Conservation (phyloP, 1,140 invertebrate genomes). For the Episyrphus balteatus region DNA sequence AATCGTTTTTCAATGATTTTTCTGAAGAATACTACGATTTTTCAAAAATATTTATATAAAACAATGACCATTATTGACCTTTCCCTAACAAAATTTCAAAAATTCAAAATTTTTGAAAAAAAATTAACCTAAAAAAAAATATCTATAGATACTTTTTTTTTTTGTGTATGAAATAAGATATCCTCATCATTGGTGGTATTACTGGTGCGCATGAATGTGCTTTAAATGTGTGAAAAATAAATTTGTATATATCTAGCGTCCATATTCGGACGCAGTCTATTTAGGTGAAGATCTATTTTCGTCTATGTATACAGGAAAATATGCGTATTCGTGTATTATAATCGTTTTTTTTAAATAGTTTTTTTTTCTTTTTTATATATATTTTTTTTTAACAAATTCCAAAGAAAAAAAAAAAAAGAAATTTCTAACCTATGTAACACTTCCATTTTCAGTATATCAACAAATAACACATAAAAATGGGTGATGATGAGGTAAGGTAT, state of each 20-base stretch:
- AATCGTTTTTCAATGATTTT: too few relatives aligned
- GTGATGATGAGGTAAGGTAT: slow-evolving; percentile 81
- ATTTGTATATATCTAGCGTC: too few relatives aligned
- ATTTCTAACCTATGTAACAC: slow-evolving; percentile 1
- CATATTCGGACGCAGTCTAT: too few relatives aligned
- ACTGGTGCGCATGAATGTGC: neutral
- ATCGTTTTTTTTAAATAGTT: neutral
- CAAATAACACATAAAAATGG: slow-evolving; percentile 52
- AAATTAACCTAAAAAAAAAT: too few relatives aligned
- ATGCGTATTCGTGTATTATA: neutral
- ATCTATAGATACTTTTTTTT: too few relatives aligned
- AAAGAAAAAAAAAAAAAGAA: neutral
- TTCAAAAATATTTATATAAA: too few relatives aligned
- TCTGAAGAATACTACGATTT: too few relatives aligned
- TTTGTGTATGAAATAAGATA: neutral
- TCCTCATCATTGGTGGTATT: neutral
- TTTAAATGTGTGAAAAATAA: neutral
- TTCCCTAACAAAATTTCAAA: too few relatives aligned
- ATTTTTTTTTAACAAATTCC: neutral
- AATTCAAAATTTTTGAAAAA: too few relatives aligned
- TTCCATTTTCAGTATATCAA: slow-evolving; percentile 24
- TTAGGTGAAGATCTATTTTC: neutral
- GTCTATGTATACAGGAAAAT: slow-evolving; percentile 5
- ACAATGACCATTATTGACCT: too few relatives aligned
- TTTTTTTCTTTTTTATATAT: slow-evolving; percentile 5